Evolutionary conservation across 2,797 vertebrate genomes (phyloP).

Genomic region (Fratercula arctica): DNA sequence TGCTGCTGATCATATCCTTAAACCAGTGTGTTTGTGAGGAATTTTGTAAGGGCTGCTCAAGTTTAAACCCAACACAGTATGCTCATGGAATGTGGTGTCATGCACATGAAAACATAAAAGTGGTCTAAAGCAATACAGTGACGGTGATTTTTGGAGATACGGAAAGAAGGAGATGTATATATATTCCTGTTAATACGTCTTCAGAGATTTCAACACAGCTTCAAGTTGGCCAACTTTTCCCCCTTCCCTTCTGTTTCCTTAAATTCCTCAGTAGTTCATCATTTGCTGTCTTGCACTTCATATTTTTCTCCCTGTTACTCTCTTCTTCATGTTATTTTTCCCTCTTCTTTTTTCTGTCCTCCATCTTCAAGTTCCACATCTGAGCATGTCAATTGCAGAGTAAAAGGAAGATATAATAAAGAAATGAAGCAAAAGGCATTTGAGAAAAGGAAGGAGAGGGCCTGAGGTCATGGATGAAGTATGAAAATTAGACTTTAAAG

Average conservation of each 20-base stretch:
- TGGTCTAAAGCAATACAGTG: neutral
- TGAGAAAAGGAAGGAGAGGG: slow-evolving; percentile 62
- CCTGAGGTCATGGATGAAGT: slow-evolving; percentile 64
- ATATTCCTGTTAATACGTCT: neutral
- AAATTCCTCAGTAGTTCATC: slow-evolving; percentile 3
- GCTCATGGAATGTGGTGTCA: neutral
- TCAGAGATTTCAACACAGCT: neutral
- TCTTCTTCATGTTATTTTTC: slow-evolving; percentile 41
- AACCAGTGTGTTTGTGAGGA: neutral
- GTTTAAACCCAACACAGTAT: neutral
- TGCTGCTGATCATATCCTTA: neutral
- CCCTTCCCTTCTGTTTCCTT: slow-evolving; percentile 37
- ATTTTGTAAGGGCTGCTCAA: neutral
- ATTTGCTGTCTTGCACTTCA: slow-evolving; percentile 35
- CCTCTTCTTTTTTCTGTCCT: slow-evolving; percentile 63
- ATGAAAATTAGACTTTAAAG: slow-evolving; percentile 66
- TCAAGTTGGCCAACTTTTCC: neutral
- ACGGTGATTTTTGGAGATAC: neutral
- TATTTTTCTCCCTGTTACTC: slow-evolving; percentile 35
- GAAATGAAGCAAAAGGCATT: slow-evolving; percentile 52
- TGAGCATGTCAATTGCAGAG: slow-evolving; percentile 45
- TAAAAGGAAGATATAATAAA: slow-evolving; percentile 60
- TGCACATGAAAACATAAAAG: neutral
- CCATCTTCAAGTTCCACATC: slow-evolving; percentile 41
- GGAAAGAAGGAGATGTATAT: neutral